Base-by-base conservation (phyloP, 2,888 invertebrate genomes). In the Meandrusa payeni region DNA sequence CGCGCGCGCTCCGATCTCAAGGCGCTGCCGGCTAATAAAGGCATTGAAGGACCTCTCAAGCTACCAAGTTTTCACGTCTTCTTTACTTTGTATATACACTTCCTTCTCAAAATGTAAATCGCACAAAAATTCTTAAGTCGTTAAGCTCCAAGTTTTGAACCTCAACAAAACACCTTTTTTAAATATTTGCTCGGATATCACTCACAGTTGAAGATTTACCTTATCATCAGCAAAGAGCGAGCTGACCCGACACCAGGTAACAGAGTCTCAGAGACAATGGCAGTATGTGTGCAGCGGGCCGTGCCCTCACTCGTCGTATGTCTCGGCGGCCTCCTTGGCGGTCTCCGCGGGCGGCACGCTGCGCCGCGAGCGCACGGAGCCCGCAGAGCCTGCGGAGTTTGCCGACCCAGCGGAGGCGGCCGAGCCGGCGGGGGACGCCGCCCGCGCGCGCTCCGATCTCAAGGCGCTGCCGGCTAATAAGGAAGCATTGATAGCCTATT, bases 311-410 rank as follows among this genome's bases (percentile, higher is more conserved):
- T 69, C 68, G 46, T 74, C 69, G 59, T 74, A 76, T 3, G 75
- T 57, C 64, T 87, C 87, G 50, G 80, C 83, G 1, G 88, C 88
- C 57, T 88, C 87, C 1, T 86, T 81, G 55, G 87, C 87, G 40
- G 88, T 87, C 64, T 87, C 87, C 0, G 87, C 81, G 55, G 81
- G 80, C 10, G 80, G 78, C 39, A 73, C 53, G 41, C 46, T 45
- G 24, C 48, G 48, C 26, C 26, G 55, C 27, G 5, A 51, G 36
- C 27, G 52, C 2, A 41, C 41, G 4, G 41, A 32, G 10, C 28
- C 40, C 36, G 43, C 9, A 41, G 28, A 50, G 47, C 36, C 22
- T 52, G 27, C 10, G 6, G 41, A 42, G 34, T 20, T 39, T 26
- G 42, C 26, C 22, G 51, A 50, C 9, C 20, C 23, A 2, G 46